Conservation (phyloP, 2,888 invertebrate species). For the Erannis defoliaria region DNA sequence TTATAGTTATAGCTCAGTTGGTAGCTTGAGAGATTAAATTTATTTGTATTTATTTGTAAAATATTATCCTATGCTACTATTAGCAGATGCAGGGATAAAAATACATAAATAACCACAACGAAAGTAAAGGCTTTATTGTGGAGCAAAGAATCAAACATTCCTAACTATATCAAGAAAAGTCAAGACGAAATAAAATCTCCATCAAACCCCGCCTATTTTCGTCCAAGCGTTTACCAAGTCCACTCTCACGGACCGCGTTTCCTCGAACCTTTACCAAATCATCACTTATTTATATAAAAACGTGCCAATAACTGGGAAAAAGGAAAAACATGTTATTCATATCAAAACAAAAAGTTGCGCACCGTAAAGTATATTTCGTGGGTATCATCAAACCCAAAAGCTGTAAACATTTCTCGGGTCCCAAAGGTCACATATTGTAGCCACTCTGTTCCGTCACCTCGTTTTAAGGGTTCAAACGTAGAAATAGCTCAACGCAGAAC, state of each 20-base stretch:
- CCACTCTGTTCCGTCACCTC: slow-evolving; percentile 54
- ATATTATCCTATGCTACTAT: too few relatives aligned
- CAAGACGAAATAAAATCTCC: neutral
- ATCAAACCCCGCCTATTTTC: slow-evolving; percentile 6
- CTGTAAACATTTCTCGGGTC: slow-evolving; percentile 49
- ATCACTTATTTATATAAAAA: slow-evolving; percentile 33
- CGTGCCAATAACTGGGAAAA: slow-evolving; percentile 31
- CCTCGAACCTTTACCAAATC: slow-evolving; percentile 24
- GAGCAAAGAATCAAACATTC: neutral
- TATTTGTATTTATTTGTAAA: too few relatives aligned
- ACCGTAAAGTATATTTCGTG: slow-evolving; percentile 51
- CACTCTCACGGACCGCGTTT: slow-evolving; percentile 12
- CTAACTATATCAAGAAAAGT: neutral
- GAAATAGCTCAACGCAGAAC: slow-evolving; percentile 31
- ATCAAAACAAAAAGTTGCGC: slow-evolving; percentile 49
- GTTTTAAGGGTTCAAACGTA: slow-evolving; percentile 46
- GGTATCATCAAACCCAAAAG: slow-evolving; percentile 51
- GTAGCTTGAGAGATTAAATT: too few relatives aligned
- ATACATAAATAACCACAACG: too few relatives aligned
- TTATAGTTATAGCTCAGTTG: too few relatives aligned
- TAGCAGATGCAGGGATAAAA: too few relatives aligned
- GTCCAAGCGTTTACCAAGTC: slow-evolving; percentile 6
- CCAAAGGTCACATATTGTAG: slow-evolving; percentile 57
- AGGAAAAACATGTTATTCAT: slow-evolving; percentile 44
- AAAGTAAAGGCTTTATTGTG: neutral